Conservation (phyloP, 2,113 vertebrate species). For the Aphelocoma coerulescens region DNA sequence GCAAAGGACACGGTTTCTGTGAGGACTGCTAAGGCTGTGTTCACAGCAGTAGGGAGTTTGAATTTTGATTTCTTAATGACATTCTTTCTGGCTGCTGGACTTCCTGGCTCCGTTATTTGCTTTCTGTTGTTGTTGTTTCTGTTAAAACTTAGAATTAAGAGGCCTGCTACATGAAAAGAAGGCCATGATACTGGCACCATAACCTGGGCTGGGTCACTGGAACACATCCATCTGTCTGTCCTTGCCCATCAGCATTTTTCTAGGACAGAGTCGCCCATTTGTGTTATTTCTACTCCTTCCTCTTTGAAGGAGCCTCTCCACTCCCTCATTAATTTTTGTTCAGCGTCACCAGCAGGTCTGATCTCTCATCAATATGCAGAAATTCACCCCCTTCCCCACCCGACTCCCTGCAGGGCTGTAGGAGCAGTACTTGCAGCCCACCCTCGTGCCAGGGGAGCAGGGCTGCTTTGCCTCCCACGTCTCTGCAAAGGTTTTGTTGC, state of each 20-base stretch:
- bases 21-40: neutral
- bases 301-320: neutral
- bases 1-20: accelerated
- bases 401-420: neutral
- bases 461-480: neutral
- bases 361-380: neutral
- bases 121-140: neutral
- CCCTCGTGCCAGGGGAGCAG: accelerated
- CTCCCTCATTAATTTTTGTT: neutral
- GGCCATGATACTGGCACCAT: neutral
- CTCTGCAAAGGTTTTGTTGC: neutral
- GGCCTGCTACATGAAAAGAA: neutral
- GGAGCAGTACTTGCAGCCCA: neutral
- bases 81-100: neutral
- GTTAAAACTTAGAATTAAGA: slow-evolving; percentile 10
- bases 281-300: neutral
- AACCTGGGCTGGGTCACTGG: neutral
- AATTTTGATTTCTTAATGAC: neutral
- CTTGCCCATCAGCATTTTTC: neutral
- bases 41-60: neutral
- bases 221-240: accelerated
- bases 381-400: neutral
- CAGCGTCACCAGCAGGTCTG: neutral
- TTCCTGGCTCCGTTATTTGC: neutral
- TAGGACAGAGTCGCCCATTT: neutral